A percentile compares a stretch with the other conserved stretches of the same genome.
Evolutionary conservation across 2,113 vertebrate genomes (phyloP).

Genomic region (western clawed frog (Xenopus tropicalis)): UCB_Xtro_10.0 CM004447.2:3940501-3941000

Average conservation of each 20-base stretch:
- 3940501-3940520: constrained; percentile 30
- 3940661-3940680: too few species aligned
- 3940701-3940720: constrained; percentile 8
- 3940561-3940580: too few species aligned
- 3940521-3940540: not conserved
- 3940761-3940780: not conserved
- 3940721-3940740: not conserved
- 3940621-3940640: too few species aligned
- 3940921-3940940: too few species aligned
- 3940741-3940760: not conserved
- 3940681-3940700: not conserved
- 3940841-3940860: not conserved
- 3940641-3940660: too few species aligned
- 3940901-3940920: not conserved
- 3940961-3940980: too few species aligned
- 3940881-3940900: not conserved
- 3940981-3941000: too few species aligned
- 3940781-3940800: not conserved
- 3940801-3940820: not conserved
- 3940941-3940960: too few species aligned
- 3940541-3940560: not conserved
- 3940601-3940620: too few species aligned
- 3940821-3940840: not conserved
- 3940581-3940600: too few species aligned
- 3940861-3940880: constrained; percentile 4